Conservation (phyloP, 2,797 vertebrate species). For the Fistularia commersonii region DNA sequence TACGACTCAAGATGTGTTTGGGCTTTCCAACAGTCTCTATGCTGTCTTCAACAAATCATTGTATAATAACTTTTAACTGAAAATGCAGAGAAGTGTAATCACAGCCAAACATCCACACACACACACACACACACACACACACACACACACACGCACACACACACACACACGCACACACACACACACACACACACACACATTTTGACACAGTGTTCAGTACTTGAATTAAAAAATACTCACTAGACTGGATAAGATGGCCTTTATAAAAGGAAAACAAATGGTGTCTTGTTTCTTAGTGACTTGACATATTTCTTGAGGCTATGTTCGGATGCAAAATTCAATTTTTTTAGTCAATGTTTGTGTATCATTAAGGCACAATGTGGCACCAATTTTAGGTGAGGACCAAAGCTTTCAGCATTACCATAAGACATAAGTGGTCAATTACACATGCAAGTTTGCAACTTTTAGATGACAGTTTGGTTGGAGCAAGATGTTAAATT, state of each 20-base stretch:
- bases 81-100: slow-evolving; percentile 16
- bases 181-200: no score
- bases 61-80: slow-evolving; percentile 30
- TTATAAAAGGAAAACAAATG: slow-evolving; percentile 9
- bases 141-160: no score
- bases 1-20: slow-evolving; percentile 29
- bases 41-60: slow-evolving; percentile 46
- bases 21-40: slow-evolving; percentile 23
- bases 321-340: slow-evolving; percentile 7
- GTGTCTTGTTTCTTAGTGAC: slow-evolving; percentile 17
- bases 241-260: slow-evolving; percentile 17
- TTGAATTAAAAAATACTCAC: slow-evolving; percentile 23
- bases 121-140: no score
- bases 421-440: slow-evolving; percentile 8
- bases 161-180: no score
- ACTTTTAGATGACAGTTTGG: slow-evolving; percentile 5
- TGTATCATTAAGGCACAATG: no score
- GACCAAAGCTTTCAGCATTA: slow-evolving; percentile 13
- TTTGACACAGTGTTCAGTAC: slow-evolving; percentile 4
- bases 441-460: slow-evolving; percentile 5
- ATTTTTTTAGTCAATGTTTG: no score
- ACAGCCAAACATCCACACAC: slow-evolving; percentile 19
- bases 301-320: slow-evolving; percentile 27
- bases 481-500: slow-evolving; percentile 1
- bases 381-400: slow-evolving; percentile 8